A percentile compares a stretch with the other conserved stretches of the same genome.
phyloP scores from a whole-genome alignment of 2,888 invertebrate genomes.

The Diaphora mendica region DNA sequence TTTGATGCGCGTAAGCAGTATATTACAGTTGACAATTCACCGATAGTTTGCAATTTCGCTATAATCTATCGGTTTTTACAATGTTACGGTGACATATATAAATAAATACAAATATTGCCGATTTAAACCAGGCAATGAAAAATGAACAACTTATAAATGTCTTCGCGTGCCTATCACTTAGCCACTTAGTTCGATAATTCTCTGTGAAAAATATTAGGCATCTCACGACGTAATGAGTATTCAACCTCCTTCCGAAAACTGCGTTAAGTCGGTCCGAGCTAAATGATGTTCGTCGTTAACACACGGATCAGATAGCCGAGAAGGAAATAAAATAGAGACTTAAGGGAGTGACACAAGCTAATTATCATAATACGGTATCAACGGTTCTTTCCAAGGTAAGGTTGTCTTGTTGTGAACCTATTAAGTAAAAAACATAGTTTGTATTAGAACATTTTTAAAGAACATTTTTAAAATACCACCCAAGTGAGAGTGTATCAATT shows the following conservation, averaged over 20 bases:
- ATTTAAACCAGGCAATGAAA: too few relatives aligned
- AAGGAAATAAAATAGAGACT: conserved; percentile 18
- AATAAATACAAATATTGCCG: too few relatives aligned
- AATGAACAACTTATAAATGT: not conserved
- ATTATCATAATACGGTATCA: not conserved
- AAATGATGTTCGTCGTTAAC: conserved; percentile 51
- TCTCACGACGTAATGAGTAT: conserved; percentile 31
- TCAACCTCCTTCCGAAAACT: conserved; percentile 34
- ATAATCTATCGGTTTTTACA: too few relatives aligned
- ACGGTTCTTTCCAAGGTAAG: not conserved
- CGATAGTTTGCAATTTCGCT: too few relatives aligned
- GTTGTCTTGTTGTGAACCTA: not conserved
- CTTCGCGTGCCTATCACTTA: conserved; percentile 18
- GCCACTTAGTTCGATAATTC: conserved; percentile 32
- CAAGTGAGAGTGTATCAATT: too few relatives aligned
- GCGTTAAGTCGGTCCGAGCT: conserved; percentile 36
- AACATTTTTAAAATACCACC: not conserved
- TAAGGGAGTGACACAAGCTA: conserved; percentile 4
- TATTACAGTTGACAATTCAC: too few relatives aligned
- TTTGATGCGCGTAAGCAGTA: too few relatives aligned
- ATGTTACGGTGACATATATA: too few relatives aligned
- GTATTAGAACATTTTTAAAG: too few relatives aligned
- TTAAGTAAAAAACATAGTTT: too few relatives aligned
- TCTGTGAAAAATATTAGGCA: conserved; percentile 28
- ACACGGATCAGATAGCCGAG: conserved; percentile 43